These are phyloP conservation scores for Amitus sp. DNA, from an alignment of 2,888 invertebrate species.

Conservation along the genomic window DNA sequence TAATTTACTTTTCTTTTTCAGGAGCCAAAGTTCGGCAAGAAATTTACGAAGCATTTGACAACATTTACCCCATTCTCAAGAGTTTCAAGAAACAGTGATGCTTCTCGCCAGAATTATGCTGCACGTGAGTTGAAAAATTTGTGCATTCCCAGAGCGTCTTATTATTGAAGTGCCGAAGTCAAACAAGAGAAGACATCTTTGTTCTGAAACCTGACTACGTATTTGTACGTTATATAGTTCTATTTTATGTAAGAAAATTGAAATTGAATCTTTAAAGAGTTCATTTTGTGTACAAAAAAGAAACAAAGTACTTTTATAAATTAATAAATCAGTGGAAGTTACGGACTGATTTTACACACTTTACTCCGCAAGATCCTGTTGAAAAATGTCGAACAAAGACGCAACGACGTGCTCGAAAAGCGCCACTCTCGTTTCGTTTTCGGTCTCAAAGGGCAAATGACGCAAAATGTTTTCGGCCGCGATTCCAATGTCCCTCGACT, in stretches of 20 bases:
- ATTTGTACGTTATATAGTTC: no score
- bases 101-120: no score
- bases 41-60: constrained; percentile 94
- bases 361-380: neutral
- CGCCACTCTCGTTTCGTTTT: neutral
- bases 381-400: constrained; percentile 2
- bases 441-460: constrained; percentile 1
- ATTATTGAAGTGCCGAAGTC: no score
- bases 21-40: constrained; percentile 94
- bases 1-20: constrained; percentile 43
- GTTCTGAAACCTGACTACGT: no score
- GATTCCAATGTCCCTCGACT: neutral
- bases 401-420: constrained; percentile 1
- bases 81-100: constrained; percentile 86
- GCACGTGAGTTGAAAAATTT: no score
- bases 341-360: neutral
- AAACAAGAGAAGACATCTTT: no score
- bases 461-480: neutral
- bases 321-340: neutral
- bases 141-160: neutral
- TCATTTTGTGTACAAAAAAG: neutral
- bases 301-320: neutral
- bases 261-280: neutral
- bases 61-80: constrained; percentile 94
- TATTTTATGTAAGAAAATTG: no score